These are phyloP conservation scores for Sarcophaga caerulescens DNA, from an alignment of 2,888 invertebrate species.

Conservation along the genomic window DNA sequence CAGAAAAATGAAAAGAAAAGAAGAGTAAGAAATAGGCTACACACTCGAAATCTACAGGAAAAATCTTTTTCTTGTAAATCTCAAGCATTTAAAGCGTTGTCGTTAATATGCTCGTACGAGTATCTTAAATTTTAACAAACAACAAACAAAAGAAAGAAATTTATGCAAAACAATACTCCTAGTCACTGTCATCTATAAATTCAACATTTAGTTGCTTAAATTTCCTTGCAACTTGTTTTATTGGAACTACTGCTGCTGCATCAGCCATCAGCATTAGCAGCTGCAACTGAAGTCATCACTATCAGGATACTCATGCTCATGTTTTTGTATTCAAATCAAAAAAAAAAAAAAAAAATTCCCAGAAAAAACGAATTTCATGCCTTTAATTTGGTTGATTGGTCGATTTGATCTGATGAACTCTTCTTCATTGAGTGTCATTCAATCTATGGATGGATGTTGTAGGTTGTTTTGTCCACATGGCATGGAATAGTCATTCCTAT, in stretches of 20 bases:
- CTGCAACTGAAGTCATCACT: neutral
- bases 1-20: too few species aligned
- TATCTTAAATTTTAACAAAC: neutral
- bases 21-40: neutral
- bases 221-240: slow-evolving; percentile 27
- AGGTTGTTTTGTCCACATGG: neutral
- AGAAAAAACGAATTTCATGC: slow-evolving; percentile 42
- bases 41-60: slow-evolving; percentile 34
- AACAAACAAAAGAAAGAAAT: neutral
- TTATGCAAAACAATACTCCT: neutral
- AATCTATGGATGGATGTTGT: slow-evolving; percentile 45
- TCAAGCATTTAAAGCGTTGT: slow-evolving; percentile 54
- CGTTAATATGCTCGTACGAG: slow-evolving; percentile 16
- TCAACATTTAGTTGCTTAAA: neutral
- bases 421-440: slow-evolving; percentile 55
- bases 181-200: neutral
- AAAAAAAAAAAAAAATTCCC: slow-evolving; percentile 31
- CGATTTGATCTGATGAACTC: slow-evolving; percentile 63
- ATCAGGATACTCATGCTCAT: slow-evolving; percentile 31
- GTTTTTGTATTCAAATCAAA: slow-evolving; percentile 45
- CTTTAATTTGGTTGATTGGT: slow-evolving; percentile 35
- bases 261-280: neutral
- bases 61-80: slow-evolving; percentile 63
- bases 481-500: neutral
- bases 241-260: slow-evolving; percentile 12